Base-by-base conservation (phyloP, 2,113 vertebrate species). In the Anhinga rufa region DNA sequence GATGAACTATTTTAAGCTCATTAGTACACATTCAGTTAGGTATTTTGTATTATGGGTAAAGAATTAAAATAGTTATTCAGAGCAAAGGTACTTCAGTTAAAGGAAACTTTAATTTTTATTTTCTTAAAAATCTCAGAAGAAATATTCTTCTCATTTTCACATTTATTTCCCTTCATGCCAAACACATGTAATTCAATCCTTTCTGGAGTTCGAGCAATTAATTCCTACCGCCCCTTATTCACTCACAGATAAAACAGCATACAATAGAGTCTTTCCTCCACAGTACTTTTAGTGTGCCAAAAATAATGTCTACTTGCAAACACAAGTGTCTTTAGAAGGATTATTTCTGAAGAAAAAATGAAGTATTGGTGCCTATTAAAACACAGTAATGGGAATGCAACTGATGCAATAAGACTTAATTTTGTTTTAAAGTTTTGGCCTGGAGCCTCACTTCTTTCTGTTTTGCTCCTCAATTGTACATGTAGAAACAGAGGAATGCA, bases 61-160 rank as follows among this genome's bases (percentile, higher is more conserved):
- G n/a, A 85, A 74, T 32, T 69, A 93, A 94, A 95, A 57, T 76
- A 69, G 54, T 95, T 94, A 58, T 88, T 90, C 57, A 44, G 51
- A 65, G 42, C 34, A 83, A 91, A 69, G 51, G 14, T 57, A 60
- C 18, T 58, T 62, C 36, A 74, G 21, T 82, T 86, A 86, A 82
- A 81, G 18, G 48, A 82, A 86, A 31, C 28, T 42, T 86, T 79
- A 74, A 10, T 49, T 83, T 70, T 69, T 76, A 21, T 38, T 60
- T 97, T 93, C 16, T 92, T 60, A 12, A 57, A 57, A 91, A 42
- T 85, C 49, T 62, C n/a, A 58, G 25, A 82, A 89, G 83, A 91
- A 78, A 46, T 69, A 36, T 1, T 4, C 5, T 48, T 20, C 2
- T 20, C 2, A 46, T 75, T 93, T 91, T 62, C 54, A 58, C 19